A percentile compares a stretch with the other conserved stretches of the same genome.
Evolutionary conservation across 2,888 invertebrate genomes (phyloP).

Genomic region (Alcis repandata): DNA sequence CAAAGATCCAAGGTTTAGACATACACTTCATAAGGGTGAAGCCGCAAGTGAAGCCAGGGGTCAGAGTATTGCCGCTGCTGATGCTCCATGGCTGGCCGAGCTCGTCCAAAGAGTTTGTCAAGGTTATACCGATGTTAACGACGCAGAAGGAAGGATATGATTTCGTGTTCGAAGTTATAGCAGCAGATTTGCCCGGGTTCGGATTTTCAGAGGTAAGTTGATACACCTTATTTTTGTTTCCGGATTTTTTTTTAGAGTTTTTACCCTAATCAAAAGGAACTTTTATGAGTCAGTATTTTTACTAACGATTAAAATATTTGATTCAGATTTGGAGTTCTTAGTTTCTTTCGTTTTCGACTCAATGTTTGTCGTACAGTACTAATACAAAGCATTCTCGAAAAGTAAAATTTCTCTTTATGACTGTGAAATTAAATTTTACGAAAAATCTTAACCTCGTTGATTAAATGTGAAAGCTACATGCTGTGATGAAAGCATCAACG

Average conservation of each 20-base stretch:
- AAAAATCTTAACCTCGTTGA: neutral
- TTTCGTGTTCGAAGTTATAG: constrained; percentile 90
- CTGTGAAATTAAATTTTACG: neutral
- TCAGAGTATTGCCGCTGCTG: constrained; percentile 88
- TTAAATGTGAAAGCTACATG: neutral
- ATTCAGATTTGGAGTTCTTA: too few relatives aligned
- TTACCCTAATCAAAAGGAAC: neutral
- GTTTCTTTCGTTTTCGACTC: neutral
- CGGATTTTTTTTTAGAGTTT: neutral
- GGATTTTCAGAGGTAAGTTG: constrained; percentile 88
- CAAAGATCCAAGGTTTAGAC: constrained; percentile 90
- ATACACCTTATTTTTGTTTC: neutral
- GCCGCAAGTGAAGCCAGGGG: constrained; percentile 69
- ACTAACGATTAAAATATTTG: too few relatives aligned
- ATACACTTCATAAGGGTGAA: constrained; percentile 92
- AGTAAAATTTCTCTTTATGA: neutral
- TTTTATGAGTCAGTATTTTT: too few relatives aligned
- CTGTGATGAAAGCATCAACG: too few relatives aligned
- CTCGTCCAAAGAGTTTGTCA: constrained; percentile 92
- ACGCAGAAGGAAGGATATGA: constrained; percentile 82
- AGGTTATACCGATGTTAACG: constrained; percentile 89
- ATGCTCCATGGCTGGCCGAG: constrained; percentile 96
- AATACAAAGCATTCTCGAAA: too few relatives aligned
- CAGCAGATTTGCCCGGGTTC: constrained; percentile 90
- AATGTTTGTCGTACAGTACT: too few relatives aligned